Percentiles rank a stretch among this genome's conserved stretches.
These are phyloP conservation scores for Allophyes oxyacanthae DNA, from an alignment of 2,888 invertebrate genomes.

Conservation along the genomic window DNA sequence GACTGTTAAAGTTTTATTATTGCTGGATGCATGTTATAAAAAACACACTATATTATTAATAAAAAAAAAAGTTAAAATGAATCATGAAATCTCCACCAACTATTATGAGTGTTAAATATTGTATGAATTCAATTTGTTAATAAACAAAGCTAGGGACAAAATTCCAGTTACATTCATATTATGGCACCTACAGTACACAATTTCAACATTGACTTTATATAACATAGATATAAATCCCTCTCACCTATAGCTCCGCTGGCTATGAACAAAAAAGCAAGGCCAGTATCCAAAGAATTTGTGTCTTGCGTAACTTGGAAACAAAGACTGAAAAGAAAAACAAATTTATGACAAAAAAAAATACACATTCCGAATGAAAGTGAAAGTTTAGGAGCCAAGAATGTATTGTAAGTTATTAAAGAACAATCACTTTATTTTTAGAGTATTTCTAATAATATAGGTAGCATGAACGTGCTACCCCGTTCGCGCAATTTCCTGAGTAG, in stretches of 20 bases:
- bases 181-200: constrained; percentile 28
- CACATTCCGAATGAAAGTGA: constrained; percentile 51
- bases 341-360: constrained; percentile 26
- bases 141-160: constrained; percentile 1
- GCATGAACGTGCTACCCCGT: constrained; percentile 13
- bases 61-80: too few species aligned
- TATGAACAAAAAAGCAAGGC: constrained; percentile 83
- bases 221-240: constrained; percentile 69
- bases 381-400: constrained; percentile 42
- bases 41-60: too few species aligned
- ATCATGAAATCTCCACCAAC: too few species aligned
- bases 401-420: constrained; percentile 6
- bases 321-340: constrained; percentile 73
- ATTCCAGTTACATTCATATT: constrained; percentile 34
- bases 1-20: too few species aligned
- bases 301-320: constrained; percentile 82
- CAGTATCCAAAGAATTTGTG: constrained; percentile 78
- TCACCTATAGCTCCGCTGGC: constrained; percentile 85
- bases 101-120: too few species aligned
- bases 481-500: constrained; percentile 31
- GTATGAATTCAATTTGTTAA: neutral
- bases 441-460: constrained; percentile 11
- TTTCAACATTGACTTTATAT: constrained; percentile 62
- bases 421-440: constrained; percentile 1
- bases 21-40: too few species aligned